Conservation (phyloP, 2,888 invertebrate species). For the Apodemia mormo region DNA sequence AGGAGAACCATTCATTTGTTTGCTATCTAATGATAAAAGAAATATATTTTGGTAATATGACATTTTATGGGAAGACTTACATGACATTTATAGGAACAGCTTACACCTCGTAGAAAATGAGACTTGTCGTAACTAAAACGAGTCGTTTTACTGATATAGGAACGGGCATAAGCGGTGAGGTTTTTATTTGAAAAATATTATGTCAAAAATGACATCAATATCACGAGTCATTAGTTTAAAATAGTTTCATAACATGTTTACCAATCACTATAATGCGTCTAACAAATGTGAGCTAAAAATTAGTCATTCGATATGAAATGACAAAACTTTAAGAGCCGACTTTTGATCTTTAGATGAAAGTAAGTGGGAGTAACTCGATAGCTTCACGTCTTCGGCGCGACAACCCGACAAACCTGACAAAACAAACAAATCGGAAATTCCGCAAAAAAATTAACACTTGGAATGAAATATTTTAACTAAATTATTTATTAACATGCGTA, state of each 20-base stretch:
- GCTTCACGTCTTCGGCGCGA: constrained; percentile 50
- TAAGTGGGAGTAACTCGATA: constrained; percentile 65
- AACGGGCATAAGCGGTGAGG: too few species aligned
- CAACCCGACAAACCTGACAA: constrained; percentile 63
- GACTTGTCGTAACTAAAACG: too few species aligned
- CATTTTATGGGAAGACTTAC: too few species aligned
- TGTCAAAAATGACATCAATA: too few species aligned
- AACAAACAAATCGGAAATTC: constrained; percentile 63
- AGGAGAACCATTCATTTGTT: too few species aligned
- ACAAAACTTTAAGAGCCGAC: constrained; percentile 34
- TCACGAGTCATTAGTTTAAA: background rate
- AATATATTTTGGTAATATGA: too few species aligned
- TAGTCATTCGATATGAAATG: constrained; percentile 35
- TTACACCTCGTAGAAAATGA: too few species aligned
- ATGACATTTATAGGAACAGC: too few species aligned
- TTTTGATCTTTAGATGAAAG: constrained; percentile 40
- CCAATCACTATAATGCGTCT: background rate
- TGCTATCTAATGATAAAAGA: too few species aligned
- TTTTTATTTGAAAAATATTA: too few species aligned
- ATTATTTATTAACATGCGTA: background rate
- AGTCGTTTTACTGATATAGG: too few species aligned
- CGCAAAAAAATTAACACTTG: constrained; percentile 45
- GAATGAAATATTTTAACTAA: background rate
- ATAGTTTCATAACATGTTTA: constrained; percentile 1
- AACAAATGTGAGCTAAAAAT: constrained; percentile 21